phyloP scores from a whole-genome alignment of 2,113 vertebrate species.

The Nibea albiflora region DNA sequence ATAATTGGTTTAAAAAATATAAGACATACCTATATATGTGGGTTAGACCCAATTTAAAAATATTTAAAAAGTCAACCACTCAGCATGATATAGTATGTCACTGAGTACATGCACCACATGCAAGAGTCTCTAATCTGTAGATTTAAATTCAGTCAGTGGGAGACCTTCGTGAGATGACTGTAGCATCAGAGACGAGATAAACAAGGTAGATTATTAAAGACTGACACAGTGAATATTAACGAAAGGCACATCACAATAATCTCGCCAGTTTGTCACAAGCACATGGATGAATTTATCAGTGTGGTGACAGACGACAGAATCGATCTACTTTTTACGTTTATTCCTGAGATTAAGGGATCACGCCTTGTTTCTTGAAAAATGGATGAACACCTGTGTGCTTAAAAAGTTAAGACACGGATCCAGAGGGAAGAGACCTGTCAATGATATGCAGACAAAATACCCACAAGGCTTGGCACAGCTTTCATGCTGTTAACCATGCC shows the following conservation, averaged over 20 bases:
- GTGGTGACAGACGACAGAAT: no score
- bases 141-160: background rate
- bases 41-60: background rate
- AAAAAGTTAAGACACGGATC: background rate
- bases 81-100: background rate
- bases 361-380: slow-evolving; percentile 27
- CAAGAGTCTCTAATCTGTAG: background rate
- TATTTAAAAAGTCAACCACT: background rate
- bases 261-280: no score
- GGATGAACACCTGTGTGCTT: background rate
- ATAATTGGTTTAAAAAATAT: no score
- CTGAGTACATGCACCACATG: no score
- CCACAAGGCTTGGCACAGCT: slow-evolving; percentile 19
- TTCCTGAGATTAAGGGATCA: no score
- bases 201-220: no score
- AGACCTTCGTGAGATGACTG: background rate
- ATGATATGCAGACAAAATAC: slow-evolving; percentile 31
- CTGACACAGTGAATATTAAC: no score
- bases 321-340: no score
- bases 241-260: no score
- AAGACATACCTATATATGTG: background rate
- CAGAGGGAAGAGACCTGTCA: slow-evolving; percentile 4
- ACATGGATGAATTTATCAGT: no score
- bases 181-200: background rate
- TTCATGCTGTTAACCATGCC: slow-evolving; percentile 1